Evolutionary conservation across 2,797 vertebrate genomes (phyloP), one percentile per base, ranked within the genome.

Genomic region (Microctenopoma lineatum): DNA sequence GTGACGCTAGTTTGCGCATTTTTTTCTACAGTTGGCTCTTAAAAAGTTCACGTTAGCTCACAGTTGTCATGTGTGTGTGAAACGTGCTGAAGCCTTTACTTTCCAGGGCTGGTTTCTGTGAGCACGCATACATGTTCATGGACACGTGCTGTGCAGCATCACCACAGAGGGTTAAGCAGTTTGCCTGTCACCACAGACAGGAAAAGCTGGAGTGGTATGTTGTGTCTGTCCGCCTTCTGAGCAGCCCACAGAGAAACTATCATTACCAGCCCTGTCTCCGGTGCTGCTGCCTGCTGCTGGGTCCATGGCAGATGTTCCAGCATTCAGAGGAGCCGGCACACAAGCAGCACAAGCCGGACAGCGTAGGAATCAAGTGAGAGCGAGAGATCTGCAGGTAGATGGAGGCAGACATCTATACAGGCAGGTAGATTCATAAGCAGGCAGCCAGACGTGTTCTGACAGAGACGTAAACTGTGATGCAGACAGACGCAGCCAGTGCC

Each of bases 191-290:
- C 85, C 84, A 73, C 55, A 89, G 89, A 92, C 90, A 92, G 91
- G 90, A 92, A 92, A 90, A 77, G 89, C 84, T 86, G 84, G 87
- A 92, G 91, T 91, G 89, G 87, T 91, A 89, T 91, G 91, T 92
- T 92, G 87, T 91, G 91, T 92, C 91, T 91, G 90, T 89, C 87
- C 88, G 88, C 77, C 85, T 86, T 83, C 47, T 85, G 81, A 89
- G 87, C 78, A 75, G 79, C 79, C 80, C 84, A 81, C 72, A 87
- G 87, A 91, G 84, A 84, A 88, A 85, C 88, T 88, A 90, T 91
- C 87, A 90, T 90, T 88, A 90, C 86, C 87, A 89, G 85, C 90
- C 80, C 76, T 77, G 75, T 21, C 81, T 65, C 74, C 77, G 82
- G 81, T 77, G 78, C 82, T 59, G 87, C 82, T 65, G 84, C 78